phyloP scores from a whole-genome alignment of 2,113 vertebrate species.

The Rhinoptilus africanus region DNA sequence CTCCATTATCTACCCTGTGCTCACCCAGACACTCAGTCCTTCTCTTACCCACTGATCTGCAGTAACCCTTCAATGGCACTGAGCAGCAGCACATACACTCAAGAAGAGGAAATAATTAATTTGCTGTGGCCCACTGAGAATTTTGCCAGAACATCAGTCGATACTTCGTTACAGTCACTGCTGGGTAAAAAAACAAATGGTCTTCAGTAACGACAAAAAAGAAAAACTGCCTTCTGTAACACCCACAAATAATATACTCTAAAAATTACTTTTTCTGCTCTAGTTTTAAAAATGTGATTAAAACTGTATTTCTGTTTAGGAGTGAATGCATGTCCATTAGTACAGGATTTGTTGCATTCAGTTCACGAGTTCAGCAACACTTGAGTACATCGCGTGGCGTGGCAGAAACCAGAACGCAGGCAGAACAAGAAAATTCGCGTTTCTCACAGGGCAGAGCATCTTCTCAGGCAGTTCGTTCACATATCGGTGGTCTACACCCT shows the following conservation, averaged over 20 bases:
- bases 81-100: background rate
- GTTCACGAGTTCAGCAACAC: background rate
- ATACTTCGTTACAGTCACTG: background rate
- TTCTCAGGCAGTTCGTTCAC: background rate
- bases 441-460: background rate
- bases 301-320: background rate
- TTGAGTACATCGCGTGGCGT: accelerated
- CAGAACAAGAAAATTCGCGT: background rate
- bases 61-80: background rate
- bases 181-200: background rate
- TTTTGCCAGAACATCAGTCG: background rate
- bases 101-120: background rate
- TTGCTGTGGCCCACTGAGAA: background rate
- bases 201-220: background rate
- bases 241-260: background rate
- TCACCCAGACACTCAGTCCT: background rate
- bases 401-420: background rate
- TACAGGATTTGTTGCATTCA: background rate
- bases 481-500: background rate
- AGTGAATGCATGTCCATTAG: background rate
- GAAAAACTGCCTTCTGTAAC: background rate
- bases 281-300: background rate
- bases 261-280: background rate
- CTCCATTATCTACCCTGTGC: background rate
- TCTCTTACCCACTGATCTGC: background rate